Evolutionary conservation across 1,140 invertebrate species (phyloP).

Genomic region (Atopsyche davidsoni): DNA sequence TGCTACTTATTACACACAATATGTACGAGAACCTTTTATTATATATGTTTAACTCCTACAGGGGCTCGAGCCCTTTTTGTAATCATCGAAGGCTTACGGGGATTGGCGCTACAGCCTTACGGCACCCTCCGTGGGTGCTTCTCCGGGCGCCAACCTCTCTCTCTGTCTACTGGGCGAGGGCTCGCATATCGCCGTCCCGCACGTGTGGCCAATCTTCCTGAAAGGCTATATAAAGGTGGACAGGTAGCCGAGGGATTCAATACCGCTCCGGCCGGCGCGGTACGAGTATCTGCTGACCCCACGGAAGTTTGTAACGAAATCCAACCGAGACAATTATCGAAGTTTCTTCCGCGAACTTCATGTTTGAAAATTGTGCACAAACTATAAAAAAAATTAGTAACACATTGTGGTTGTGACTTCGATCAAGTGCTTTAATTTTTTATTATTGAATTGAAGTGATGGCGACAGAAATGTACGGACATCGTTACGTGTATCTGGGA

Average conservation of each 20-base stretch:
- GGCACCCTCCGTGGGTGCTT: too few relatives aligned
- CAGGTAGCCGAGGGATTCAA: slow-evolving; percentile 22
- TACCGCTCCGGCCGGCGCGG: slow-evolving; percentile 25
- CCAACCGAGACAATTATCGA: slow-evolving; percentile 10
- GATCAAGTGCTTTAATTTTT: background rate
- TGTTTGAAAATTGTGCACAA: background rate
- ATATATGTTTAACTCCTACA: too few relatives aligned
- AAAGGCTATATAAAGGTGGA: slow-evolving; percentile 26
- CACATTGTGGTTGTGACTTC: background rate
- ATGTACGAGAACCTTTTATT: too few relatives aligned
- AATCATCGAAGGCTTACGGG: too few relatives aligned
- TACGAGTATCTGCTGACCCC: slow-evolving; percentile 5
- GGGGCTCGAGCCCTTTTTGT: too few relatives aligned
- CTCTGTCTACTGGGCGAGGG: background rate
- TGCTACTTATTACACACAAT: too few relatives aligned
- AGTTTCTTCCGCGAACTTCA: slow-evolving; percentile 9
- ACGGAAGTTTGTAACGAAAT: background rate
- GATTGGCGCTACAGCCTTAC: too few relatives aligned
- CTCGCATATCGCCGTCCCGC: slow-evolving; percentile 4
- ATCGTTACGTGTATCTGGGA: slow-evolving; percentile 39
- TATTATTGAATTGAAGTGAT: slow-evolving; percentile 28
- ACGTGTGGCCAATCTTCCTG: slow-evolving; percentile 15
- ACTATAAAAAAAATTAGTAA: slow-evolving; percentile 5
- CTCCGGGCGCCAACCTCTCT: too few relatives aligned
- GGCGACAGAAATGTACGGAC: slow-evolving; percentile 47